Evolutionary conservation across 92 coral and sea anemone genomes (phyloP).

Genomic region (Siderastrea siderea): DNA sequence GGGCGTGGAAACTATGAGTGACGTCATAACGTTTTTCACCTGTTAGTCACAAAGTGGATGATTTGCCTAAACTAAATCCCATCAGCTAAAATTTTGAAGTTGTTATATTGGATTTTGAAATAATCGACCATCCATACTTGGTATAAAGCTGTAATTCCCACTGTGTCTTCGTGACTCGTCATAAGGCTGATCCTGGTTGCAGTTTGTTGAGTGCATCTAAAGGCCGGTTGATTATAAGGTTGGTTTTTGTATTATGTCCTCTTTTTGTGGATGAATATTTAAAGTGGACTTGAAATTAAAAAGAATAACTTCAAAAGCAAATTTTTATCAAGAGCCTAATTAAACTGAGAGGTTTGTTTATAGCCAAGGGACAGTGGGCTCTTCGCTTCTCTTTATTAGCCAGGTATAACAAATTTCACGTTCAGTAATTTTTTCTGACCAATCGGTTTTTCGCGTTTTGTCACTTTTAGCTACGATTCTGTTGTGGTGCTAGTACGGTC

Average conservation of each 20-base stretch:
- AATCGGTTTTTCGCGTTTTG: neutral
- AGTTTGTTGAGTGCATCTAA: neutral
- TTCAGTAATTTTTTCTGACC: neutral
- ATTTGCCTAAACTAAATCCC: constrained; percentile 1
- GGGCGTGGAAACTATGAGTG: neutral
- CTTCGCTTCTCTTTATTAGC: neutral
- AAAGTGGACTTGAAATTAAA: neutral
- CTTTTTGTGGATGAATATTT: neutral
- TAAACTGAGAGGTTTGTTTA: neutral
- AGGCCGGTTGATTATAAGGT: constrained; percentile 7
- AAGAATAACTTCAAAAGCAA: neutral
- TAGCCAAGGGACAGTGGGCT: neutral
- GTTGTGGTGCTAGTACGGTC: too few relatives aligned
- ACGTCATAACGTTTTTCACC: constrained; percentile 1
- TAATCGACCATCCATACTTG: neutral
- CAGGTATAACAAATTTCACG: neutral
- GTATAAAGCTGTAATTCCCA: neutral
- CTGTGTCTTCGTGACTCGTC: neutral
- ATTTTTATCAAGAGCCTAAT: neutral
- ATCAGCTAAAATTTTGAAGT: neutral
- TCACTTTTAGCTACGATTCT: neutral
- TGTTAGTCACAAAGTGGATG: neutral
- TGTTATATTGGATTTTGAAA: neutral
- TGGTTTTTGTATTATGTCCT: neutral
- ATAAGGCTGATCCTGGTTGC: neutral